phyloP scores from a whole-genome alignment of 2,113 vertebrate species.

The Xiphias gladius region DNA sequence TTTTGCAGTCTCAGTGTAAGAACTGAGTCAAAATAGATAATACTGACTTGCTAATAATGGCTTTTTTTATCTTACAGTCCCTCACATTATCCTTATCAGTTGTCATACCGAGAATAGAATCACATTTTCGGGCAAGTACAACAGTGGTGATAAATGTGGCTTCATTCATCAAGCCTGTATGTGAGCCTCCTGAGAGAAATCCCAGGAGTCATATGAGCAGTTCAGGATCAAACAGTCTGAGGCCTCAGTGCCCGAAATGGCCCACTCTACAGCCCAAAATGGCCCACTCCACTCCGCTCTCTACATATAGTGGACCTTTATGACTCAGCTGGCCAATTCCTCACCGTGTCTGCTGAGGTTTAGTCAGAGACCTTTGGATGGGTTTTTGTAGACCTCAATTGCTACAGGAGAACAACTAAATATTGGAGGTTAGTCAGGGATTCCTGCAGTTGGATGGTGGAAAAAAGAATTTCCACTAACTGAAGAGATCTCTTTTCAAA shows the following conservation, averaged over 20 bases:
- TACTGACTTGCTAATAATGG: conserved; percentile 52
- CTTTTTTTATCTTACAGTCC: conserved; percentile 55
- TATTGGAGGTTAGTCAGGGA: conserved; percentile 51
- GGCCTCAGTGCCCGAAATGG: conserved; percentile 55
- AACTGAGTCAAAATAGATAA: conserved; percentile 57
- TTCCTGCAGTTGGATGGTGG: conserved; percentile 32
- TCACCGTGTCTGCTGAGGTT: conserved; percentile 47
- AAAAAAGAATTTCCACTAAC: conserved; percentile 38
- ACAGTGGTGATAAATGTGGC: conserved; percentile 37
- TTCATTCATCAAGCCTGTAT: conserved; percentile 20
- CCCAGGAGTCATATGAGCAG: conserved; percentile 65
- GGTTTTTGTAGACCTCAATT: conserved; percentile 55
- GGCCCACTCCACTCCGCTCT: conserved; percentile 61
- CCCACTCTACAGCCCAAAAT: conserved; percentile 62
- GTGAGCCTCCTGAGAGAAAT: conserved; percentile 46
- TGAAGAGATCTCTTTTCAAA: conserved; percentile 42
- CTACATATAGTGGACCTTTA: conserved; percentile 63
- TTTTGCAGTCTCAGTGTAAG: conserved; percentile 42
- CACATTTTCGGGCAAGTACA: conserved; percentile 30
- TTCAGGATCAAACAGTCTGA: conserved; percentile 70
- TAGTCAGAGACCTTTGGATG: conserved; percentile 72
- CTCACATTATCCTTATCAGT: conserved; percentile 43
- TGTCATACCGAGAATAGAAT: conserved; percentile 44
- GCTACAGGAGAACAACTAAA: conserved; percentile 47
- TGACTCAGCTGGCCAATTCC: conserved; percentile 48